phyloP scores from a whole-genome alignment of 2,797 vertebrate species.

The Acestrorhynchus altus region DNA sequence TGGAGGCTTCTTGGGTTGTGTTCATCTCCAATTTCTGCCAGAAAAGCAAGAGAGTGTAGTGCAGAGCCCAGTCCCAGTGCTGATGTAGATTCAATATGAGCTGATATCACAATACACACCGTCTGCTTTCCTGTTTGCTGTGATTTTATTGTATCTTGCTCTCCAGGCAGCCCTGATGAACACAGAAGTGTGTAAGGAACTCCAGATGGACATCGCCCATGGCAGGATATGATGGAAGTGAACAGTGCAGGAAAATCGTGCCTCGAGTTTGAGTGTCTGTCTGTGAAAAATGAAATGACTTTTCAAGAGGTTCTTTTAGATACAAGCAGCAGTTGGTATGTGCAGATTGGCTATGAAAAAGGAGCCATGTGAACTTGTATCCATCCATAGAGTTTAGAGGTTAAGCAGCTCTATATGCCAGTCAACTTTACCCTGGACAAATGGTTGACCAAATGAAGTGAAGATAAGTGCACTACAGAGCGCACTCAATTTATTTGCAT shows the following conservation, averaged over 20 bases:
- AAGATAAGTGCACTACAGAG: too few relatives aligned
- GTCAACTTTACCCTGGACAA: too few relatives aligned
- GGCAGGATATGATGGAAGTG: constrained; percentile 25
- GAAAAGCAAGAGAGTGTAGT: neutral
- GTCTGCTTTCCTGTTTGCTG: neutral
- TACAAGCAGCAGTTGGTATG: too few relatives aligned
- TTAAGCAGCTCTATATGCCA: too few relatives aligned
- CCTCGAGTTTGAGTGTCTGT: neutral
- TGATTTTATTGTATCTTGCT: constrained; percentile 40
- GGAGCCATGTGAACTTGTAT: too few relatives aligned
- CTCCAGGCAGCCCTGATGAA: constrained; percentile 58
- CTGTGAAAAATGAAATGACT: neutral
- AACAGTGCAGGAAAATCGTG: neutral
- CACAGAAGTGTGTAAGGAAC: constrained; percentile 42
- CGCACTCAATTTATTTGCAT: too few relatives aligned
- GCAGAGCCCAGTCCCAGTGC: neutral
- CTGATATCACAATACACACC: neutral
- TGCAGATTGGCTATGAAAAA: too few relatives aligned
- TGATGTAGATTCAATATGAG: neutral
- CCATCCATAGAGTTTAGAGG: too few relatives aligned
- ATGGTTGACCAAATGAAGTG: too few relatives aligned
- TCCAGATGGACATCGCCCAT: constrained; percentile 48
- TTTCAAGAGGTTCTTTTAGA: too few relatives aligned
- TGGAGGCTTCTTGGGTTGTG: neutral
- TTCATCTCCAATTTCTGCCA: too few relatives aligned